Evolutionary conservation across 1,140 invertebrate species (phyloP).

Genomic region (Magallana ariakensis): DNA sequence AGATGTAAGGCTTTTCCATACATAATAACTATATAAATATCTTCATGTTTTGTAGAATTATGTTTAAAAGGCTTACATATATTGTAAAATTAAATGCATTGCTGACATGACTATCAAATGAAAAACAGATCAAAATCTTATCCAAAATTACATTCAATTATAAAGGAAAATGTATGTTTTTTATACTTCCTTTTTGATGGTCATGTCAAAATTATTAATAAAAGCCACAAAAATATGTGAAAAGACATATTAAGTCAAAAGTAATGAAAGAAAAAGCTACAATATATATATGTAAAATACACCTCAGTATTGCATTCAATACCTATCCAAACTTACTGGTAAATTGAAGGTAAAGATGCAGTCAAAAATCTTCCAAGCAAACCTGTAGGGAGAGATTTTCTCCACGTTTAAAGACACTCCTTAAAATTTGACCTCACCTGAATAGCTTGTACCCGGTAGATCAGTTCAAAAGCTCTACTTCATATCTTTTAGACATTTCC

Average conservation of each 20-base stretch:
- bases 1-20: too few relatives aligned
- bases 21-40: too few relatives aligned
- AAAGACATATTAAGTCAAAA: background rate
- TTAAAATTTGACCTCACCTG: too few relatives aligned
- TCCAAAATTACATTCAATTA: too few relatives aligned
- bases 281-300: background rate
- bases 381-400: slow-evolving; percentile 82
- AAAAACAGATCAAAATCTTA: background rate
- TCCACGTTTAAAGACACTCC: background rate
- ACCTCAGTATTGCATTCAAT: background rate
- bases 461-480: background rate
- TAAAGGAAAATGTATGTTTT: too few relatives aligned
- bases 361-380: slow-evolving; percentile 98
- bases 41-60: too few relatives aligned
- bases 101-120: background rate
- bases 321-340: slow-evolving; percentile 88
- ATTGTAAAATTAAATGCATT: background rate
- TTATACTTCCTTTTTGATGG: background rate
- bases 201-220: background rate
- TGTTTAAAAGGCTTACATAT: background rate
- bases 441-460: too few relatives aligned
- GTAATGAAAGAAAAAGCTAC: background rate
- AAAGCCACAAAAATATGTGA: too few relatives aligned
- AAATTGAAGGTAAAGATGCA: slow-evolving; percentile 99
- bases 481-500: too few relatives aligned